Conservation (phyloP, 2,888 invertebrate genomes). For the Xestia xanthographa region DNA sequence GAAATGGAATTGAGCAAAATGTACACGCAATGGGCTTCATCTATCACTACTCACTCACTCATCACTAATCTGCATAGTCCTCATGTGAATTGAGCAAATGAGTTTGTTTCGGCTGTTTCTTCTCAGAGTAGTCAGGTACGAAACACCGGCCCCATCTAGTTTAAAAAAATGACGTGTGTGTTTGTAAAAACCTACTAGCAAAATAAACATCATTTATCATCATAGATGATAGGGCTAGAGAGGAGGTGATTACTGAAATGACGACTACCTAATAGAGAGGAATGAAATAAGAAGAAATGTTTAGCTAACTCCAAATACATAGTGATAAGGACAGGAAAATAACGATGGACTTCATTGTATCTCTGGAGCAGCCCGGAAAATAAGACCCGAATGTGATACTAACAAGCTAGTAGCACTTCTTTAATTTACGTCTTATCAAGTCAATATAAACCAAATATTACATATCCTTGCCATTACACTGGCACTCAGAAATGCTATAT, state of each 20-base stretch:
- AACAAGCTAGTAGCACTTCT: not conserved
- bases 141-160: too few relatives aligned
- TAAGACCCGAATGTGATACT: not conserved
- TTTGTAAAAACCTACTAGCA: too few relatives aligned
- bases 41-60: too few relatives aligned
- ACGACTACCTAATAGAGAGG: not conserved
- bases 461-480: not conserved
- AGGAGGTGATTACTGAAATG: not conserved
- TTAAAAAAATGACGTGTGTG: too few relatives aligned
- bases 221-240: not conserved
- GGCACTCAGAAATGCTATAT: not conserved
- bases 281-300: not conserved
- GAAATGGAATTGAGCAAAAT: slow-evolving; percentile 2
- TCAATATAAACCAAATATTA: not conserved
- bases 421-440: not conserved
- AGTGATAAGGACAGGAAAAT: too few relatives aligned
- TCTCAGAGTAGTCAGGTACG: too few relatives aligned
- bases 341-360: not conserved
- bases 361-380: not conserved
- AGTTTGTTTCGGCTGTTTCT: too few relatives aligned
- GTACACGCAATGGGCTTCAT: not conserved
- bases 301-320: not conserved
- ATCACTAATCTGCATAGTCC: too few relatives aligned
- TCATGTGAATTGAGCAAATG: too few relatives aligned
- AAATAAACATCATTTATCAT: too few relatives aligned